Evolutionary conservation across 2,888 invertebrate genomes (phyloP).

Genomic region (Cylloceria caligata): DNA sequence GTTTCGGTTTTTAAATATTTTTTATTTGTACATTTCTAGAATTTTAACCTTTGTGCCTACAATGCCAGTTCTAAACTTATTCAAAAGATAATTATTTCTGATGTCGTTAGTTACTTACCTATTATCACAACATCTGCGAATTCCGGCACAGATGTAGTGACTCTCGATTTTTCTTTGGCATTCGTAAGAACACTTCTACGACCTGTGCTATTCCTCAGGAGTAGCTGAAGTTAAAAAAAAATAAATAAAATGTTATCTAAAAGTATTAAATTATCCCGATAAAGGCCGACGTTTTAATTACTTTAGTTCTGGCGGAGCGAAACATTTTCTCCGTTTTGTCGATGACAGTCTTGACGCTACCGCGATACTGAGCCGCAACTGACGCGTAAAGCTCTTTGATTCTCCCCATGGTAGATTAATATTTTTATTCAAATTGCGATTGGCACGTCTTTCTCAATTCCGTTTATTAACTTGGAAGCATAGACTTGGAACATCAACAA

Average conservation of each 20-base stretch:
- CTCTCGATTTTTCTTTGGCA: slow-evolving; percentile 57
- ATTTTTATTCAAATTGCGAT: slow-evolving; percentile 55
- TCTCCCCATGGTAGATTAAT: slow-evolving; percentile 64
- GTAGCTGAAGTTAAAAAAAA: slow-evolving; percentile 47
- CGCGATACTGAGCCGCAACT: slow-evolving; percentile 68
- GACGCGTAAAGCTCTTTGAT: slow-evolving; percentile 62
- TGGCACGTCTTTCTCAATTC: slow-evolving; percentile 22
- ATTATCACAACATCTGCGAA: slow-evolving; percentile 92
- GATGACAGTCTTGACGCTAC: slow-evolving; percentile 65
- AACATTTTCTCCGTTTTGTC: slow-evolving; percentile 72
- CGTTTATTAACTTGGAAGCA: slow-evolving; percentile 24
- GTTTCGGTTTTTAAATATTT: neutral
- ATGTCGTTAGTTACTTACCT: slow-evolving; percentile 85
- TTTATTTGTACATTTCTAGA: neutral
- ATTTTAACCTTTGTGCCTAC: neutral
- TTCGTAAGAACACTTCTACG: slow-evolving; percentile 70
- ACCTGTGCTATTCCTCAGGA: slow-evolving; percentile 64
- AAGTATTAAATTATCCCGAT: neutral
- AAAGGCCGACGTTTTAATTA: slow-evolving; percentile 46
- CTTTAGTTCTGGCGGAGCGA: slow-evolving; percentile 71
- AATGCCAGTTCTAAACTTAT: neutral
- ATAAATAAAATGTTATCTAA: neutral
- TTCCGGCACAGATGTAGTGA: slow-evolving; percentile 79
- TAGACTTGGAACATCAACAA: slow-evolving; percentile 47
- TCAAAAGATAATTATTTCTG: neutral